phyloP scores from a whole-genome alignment of 2,888 invertebrate species.

The Tuta absoluta region DNA sequence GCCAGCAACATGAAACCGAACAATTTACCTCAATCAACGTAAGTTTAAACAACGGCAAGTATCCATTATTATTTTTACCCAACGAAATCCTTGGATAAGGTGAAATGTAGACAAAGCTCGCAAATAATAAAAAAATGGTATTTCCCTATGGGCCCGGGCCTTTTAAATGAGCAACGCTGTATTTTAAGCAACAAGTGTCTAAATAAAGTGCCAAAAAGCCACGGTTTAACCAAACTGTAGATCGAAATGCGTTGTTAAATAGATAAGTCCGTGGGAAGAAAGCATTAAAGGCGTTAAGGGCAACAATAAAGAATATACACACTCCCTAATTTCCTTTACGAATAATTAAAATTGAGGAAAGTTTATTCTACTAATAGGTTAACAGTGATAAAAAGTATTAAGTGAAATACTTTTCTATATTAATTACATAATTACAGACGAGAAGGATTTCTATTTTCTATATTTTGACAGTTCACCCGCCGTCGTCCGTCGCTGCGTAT shows the following conservation, averaged over 20 bases:
- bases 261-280: slow-evolving; percentile 48
- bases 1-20: too few species aligned
- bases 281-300: slow-evolving; percentile 41
- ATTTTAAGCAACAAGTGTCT: slow-evolving; percentile 24
- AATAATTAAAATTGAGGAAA: slow-evolving; percentile 52
- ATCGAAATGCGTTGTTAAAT: slow-evolving; percentile 34
- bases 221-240: slow-evolving; percentile 30
- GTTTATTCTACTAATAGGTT: neutral
- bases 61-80: too few species aligned
- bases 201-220: slow-evolving; percentile 4
- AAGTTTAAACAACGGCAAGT: too few species aligned
- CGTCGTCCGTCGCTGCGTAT: too few species aligned
- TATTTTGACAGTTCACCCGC: too few species aligned
- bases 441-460: too few species aligned
- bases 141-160: neutral
- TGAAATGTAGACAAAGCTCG: neutral
- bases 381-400: too few species aligned
- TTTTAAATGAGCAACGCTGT: neutral
- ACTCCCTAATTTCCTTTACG: slow-evolving; percentile 40
- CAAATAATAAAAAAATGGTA: too few species aligned
- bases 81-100: neutral
- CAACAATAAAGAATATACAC: slow-evolving; percentile 46
- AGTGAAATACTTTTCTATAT: too few species aligned
- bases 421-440: too few species aligned
- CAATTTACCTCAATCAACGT: too few species aligned